These are phyloP conservation scores for Carterocephalus palaemon DNA, from an alignment of 2,888 invertebrate species.

Conservation along the genomic window DNA sequence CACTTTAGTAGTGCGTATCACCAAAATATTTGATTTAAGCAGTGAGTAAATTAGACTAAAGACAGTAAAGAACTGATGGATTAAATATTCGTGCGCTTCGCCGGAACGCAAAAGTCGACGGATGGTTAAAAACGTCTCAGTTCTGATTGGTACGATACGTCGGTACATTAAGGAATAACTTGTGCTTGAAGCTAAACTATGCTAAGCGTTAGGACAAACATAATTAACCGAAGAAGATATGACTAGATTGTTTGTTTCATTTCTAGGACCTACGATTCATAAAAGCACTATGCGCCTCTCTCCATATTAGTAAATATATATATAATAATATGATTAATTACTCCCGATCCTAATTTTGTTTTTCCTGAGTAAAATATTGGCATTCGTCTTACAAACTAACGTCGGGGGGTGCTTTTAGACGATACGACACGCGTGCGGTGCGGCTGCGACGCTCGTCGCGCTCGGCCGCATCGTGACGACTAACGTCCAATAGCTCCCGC, in stretches of 20 bases:
- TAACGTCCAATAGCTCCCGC: conserved; percentile 32
- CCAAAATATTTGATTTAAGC: conserved; percentile 33
- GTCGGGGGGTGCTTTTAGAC: conserved; percentile 48
- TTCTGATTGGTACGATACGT: conserved; percentile 12
- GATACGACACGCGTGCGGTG: conserved; percentile 24
- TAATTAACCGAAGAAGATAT: conserved; percentile 73
- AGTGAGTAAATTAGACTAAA: conserved; percentile 19
- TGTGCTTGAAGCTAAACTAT: conserved; percentile 79
- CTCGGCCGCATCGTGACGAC: conserved; percentile 28
- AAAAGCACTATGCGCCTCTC: conserved; percentile 78
- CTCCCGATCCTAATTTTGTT: conserved; percentile 71
- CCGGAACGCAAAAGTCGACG: conserved; percentile 20
- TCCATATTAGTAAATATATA: conserved; percentile 77
- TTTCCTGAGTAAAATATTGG: conserved; percentile 75
- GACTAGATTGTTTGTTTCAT: conserved; percentile 75
- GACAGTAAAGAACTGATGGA: conserved; percentile 7
- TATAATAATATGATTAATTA: conserved; percentile 72
- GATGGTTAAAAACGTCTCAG: neutral
- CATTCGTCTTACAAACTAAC: conserved; percentile 72
- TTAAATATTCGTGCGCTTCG: conserved; percentile 16
- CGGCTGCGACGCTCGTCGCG: conserved; percentile 17
- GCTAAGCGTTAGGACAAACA: conserved; percentile 73
- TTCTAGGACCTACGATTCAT: conserved; percentile 74
- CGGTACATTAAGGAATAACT: conserved; percentile 31
- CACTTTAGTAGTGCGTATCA: conserved; percentile 23